Evolutionary conservation across 2,888 invertebrate species (phyloP).

Genomic region (Sinelater perroti): DNA sequence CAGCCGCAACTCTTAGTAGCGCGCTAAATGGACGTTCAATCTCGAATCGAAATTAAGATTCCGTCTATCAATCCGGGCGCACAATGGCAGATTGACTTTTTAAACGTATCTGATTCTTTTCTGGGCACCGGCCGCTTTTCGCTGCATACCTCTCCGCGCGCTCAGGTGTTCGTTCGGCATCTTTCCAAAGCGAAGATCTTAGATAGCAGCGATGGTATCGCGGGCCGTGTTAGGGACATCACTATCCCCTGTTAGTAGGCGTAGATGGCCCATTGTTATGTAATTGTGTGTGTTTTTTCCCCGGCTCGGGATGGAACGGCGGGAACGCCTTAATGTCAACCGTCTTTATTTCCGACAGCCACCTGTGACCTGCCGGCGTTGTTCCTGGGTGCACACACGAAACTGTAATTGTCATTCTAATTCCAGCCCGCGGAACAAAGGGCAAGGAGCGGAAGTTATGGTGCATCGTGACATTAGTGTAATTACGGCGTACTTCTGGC

Average conservation of each 20-base stretch:
- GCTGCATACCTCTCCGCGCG: conserved; percentile 30
- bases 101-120: conserved; percentile 59
- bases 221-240: conserved; percentile 59
- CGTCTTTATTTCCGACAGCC: conserved; percentile 58
- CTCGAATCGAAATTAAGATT: conserved; percentile 53
- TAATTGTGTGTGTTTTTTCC: conserved; percentile 62
- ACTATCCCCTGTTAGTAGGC: conserved; percentile 61
- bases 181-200: conserved; percentile 48
- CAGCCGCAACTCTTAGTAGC: conserved; percentile 49
- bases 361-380: conserved; percentile 52
- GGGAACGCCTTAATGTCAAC: conserved; percentile 61
- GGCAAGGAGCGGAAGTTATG: no score
- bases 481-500: no score
- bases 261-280: conserved; percentile 61
- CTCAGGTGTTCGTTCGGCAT: conserved; percentile 50
- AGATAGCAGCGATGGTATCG: conserved; percentile 48
- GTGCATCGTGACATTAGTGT: no score
- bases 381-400: no score
- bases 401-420: no score
- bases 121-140: conserved; percentile 50
- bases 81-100: conserved; percentile 58
- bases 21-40: conserved; percentile 56
- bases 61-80: conserved; percentile 57
- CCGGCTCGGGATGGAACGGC: conserved; percentile 59
- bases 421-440: no score